Conservation (phyloP, 2,888 invertebrate genomes). For the Chaetogeoica ovagalla region DNA sequence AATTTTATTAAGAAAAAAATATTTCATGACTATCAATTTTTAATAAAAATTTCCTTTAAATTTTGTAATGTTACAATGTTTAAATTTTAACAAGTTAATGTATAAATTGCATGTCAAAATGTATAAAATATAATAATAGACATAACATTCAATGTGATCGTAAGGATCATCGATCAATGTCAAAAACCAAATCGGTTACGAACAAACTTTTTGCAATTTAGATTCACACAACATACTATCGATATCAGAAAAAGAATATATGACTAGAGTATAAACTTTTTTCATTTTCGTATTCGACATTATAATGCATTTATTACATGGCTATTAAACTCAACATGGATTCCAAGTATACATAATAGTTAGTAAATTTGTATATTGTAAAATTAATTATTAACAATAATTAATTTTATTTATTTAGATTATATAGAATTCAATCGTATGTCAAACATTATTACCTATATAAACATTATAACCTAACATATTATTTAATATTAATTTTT, state of each 20-base stretch:
- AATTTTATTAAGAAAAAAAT: background rate
- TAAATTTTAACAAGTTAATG: background rate
- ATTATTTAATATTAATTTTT: too few species aligned
- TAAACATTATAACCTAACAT: too few species aligned
- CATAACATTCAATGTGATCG: background rate
- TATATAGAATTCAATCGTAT: too few species aligned
- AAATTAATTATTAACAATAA: too few species aligned
- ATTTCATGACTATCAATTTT: background rate
- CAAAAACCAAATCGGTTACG: slow-evolving; percentile 23
- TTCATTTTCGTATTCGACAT: slow-evolving; percentile 39
- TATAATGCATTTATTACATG: slow-evolving; percentile 15
- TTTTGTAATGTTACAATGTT: background rate
- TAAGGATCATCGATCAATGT: slow-evolving; percentile 42
- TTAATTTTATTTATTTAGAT: too few species aligned
- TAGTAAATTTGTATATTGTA: background rate
- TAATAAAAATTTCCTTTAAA: background rate
- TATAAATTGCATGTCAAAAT: background rate
- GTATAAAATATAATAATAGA: background rate
- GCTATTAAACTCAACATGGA: slow-evolving; percentile 10
- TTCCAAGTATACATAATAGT: background rate
- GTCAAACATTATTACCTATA: too few species aligned
- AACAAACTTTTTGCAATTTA: slow-evolving; percentile 50
- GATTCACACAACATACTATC: slow-evolving; percentile 18
- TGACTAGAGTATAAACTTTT: slow-evolving; percentile 30
- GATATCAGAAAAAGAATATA: slow-evolving; percentile 27